A percentile compares a stretch with the other conserved stretches of the same genome.
Evolutionary conservation across 2,113 vertebrate genomes (phyloP).

Genomic region (Brachypteracias leptosomus): DNA sequence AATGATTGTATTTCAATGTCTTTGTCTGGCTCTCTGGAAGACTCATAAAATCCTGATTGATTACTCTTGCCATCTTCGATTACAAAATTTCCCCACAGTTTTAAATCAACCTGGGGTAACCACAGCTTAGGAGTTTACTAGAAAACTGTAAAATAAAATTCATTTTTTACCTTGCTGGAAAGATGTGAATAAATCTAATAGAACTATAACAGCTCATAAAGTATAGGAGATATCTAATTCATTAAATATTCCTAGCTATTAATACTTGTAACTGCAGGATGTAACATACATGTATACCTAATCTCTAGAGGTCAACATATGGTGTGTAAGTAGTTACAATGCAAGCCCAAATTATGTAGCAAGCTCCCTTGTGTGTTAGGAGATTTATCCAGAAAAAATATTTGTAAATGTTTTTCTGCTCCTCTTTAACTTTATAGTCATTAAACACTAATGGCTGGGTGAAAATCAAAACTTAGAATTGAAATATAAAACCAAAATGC

Average conservation of each 20-base stretch:
- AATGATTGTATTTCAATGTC: neutral
- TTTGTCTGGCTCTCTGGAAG: neutral
- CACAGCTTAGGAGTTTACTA: neutral
- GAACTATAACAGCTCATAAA: neutral
- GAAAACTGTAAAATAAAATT: neutral
- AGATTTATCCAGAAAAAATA: neutral
- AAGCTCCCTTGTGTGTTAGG: neutral
- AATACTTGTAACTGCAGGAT: neutral
- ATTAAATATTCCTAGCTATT: neutral
- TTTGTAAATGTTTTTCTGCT: neutral
- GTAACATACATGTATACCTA: neutral
- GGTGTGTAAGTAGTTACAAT: neutral
- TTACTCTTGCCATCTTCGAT: neutral
- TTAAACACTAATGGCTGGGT: neutral
- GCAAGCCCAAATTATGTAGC: neutral
- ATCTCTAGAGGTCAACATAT: neutral
- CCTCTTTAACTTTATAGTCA: neutral
- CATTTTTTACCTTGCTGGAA: neutral
- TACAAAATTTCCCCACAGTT: neutral
- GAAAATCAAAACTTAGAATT: neutral
- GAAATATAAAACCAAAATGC: neutral
- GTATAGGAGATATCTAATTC: neutral
- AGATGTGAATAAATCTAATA: neutral
- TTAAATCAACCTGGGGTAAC: neutral
- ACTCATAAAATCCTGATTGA: neutral